These are phyloP conservation scores for Chaetura pelagica DNA, from an alignment of 2,113 vertebrate species.

Conservation along the genomic window DNA sequence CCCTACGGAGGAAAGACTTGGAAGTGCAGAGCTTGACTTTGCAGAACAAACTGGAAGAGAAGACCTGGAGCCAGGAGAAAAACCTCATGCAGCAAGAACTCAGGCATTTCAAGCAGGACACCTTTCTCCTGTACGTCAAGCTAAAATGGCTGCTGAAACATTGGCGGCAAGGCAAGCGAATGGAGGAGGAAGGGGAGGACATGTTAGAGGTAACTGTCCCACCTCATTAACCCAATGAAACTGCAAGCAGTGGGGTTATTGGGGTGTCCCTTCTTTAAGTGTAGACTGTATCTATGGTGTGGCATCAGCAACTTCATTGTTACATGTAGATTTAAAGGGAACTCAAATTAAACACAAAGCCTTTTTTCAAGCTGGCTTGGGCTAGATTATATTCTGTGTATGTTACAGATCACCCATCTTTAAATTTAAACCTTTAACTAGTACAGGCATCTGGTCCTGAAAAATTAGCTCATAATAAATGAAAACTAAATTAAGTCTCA, in stretches of 20 bases:
- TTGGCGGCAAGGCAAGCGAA: constrained; percentile 85
- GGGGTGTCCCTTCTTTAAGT: background rate
- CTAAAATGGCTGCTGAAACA: constrained; percentile 92
- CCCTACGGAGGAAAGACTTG: constrained; percentile 84
- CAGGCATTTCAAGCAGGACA: constrained; percentile 89
- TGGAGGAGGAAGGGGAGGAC: constrained; percentile 75
- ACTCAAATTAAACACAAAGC: background rate
- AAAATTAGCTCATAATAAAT: background rate
- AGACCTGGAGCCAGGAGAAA: constrained; percentile 89
- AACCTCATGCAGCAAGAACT: constrained; percentile 88
- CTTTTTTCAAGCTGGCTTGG: background rate
- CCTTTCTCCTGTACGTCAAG: constrained; percentile 92
- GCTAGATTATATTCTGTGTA: background rate
- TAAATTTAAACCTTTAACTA: background rate
- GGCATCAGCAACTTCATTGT: background rate
- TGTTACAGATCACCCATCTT: background rate
- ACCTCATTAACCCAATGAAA: background rate
- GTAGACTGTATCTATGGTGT: background rate
- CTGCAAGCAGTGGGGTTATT: background rate
- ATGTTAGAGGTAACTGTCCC: constrained; percentile 80
- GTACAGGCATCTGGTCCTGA: background rate
- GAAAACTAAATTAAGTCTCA: background rate
- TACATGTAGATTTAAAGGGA: background rate
- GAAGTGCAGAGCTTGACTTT: constrained; percentile 90
- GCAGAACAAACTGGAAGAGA: constrained; percentile 83